Evolutionary conservation across 1,140 invertebrate genomes (phyloP).

Genomic region (Metopolophium dirhodum): DNA sequence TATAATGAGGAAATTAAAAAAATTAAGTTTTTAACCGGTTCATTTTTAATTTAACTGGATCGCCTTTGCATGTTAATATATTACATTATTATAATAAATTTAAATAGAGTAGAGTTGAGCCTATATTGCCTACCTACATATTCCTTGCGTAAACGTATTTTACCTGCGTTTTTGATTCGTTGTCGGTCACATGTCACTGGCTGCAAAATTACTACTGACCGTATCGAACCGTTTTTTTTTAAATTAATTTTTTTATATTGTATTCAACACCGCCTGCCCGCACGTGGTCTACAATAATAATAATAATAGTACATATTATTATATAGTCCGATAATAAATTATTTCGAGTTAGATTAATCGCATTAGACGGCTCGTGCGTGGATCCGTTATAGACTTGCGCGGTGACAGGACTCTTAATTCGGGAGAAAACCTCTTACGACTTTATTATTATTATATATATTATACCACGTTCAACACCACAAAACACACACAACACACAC

Average conservation of each 20-base stretch:
- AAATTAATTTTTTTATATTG: neutral
- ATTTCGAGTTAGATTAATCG: constrained; percentile 1
- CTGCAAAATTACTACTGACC: constrained; percentile 20
- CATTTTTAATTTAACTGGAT: neutral
- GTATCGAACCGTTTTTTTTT: constrained; percentile 26
- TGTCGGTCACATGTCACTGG: constrained; percentile 35
- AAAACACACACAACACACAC: neutral
- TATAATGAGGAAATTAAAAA: no score
- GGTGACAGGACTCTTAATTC: constrained; percentile 22
- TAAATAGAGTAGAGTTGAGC: neutral
- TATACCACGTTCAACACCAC: neutral
- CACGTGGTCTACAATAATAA: neutral
- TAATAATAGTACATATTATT: constrained; percentile 10
- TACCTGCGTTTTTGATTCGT: neutral
- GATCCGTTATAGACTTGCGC: constrained; percentile 27
- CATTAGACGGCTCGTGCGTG: constrained; percentile 31
- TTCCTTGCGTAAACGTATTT: constrained; percentile 1
- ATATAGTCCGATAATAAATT: constrained; percentile 1
- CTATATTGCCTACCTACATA: neutral
- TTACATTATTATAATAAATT: neutral
- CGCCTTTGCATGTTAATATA: neutral
- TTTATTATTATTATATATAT: neutral
- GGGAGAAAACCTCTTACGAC: constrained; percentile 12
- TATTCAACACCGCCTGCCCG: neutral
- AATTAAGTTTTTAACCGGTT: neutral